Evolutionary conservation across 2,113 vertebrate genomes (phyloP), one percentile per base, ranked within the genome.

Genomic region (Boleophthalmus pectinirostris): DNA sequence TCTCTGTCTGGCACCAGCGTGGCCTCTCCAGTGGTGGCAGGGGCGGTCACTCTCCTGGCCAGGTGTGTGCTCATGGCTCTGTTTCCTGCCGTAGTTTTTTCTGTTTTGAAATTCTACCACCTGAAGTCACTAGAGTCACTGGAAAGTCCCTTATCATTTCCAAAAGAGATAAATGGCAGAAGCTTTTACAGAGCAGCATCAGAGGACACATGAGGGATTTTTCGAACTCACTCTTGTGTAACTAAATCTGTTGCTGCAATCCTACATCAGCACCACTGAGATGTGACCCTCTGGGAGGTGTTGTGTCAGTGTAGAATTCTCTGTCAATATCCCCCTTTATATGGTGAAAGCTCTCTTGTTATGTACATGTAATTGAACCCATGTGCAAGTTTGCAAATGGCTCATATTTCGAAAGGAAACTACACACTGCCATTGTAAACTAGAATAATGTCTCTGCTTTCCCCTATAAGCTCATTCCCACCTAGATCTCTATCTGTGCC

Each of bases 1-100:
- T 98, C 97, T 0, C 93, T 99, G 63, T 99, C 98, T 0, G 98
- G 98, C 43, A 99, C 98, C 80, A 99, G 98, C 0, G 98, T 99
- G 33, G 98, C 98, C n/a, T 99, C 98, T 54, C 98, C 98, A 3
- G 98, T 99, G 68, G 97, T 99, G 20, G 97, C 97, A 0, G 97
- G 98, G 0, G 98, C 97, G 0, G 97, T 99, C 76, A 98, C 98
- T 43, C 90, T 99, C 15, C 88, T 99, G 80, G 96, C 97, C 66
- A 99, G 98, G 98, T 98, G 21, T 66, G 86, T 74, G n/a, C 15
- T 69, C 25, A 38, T 1, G 1, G 24, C 3, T 23, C 29, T 9
- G 15, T 33, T 61, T 61, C 7, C 24, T 16, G 58, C 15, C 13
- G 2, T 57, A 24, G 10, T 6, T 57, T 57, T 21, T 57, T 0